Percentiles rank a stretch among this genome's conserved stretches.
Conservation (phyloP, 2,113 vertebrate genomes). For the Collichthys lucidus region DNA sequence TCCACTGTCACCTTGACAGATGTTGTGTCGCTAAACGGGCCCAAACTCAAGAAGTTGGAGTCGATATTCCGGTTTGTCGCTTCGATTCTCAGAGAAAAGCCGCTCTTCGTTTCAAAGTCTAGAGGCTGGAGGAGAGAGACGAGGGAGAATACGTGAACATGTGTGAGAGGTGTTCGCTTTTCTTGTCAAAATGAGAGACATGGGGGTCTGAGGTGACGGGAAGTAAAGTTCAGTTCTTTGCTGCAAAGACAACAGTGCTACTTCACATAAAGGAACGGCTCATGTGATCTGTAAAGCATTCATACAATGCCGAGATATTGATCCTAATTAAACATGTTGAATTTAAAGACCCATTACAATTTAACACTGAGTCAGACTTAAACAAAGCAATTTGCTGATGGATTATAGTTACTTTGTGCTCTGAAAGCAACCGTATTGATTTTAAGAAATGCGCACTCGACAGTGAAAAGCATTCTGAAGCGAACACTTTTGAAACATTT, state of each 20-base stretch:
- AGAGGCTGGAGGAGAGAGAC: constrained; percentile 85
- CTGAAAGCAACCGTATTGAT: constrained; percentile 65
- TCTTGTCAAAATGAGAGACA: constrained; percentile 13
- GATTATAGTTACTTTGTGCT: constrained; percentile 53
- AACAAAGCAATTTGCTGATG: constrained; percentile 48
- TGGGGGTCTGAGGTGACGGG: too few relatives aligned
- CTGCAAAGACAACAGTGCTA: not conserved
- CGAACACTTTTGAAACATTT: constrained; percentile 51
- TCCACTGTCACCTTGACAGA: constrained; percentile 92
- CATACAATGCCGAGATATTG: constrained; percentile 27
- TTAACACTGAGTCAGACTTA: constrained; percentile 45
- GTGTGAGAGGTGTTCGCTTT: constrained; percentile 5
- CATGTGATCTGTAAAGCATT: constrained; percentile 25
- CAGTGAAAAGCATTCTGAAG: constrained; percentile 46
- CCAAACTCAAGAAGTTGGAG: constrained; percentile 89
- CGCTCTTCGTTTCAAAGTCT: constrained; percentile 94
- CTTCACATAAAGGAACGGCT: not conserved
- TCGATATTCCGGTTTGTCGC: constrained; percentile 94
- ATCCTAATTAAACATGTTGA: constrained; percentile 50
- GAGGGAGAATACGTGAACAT: not conserved
- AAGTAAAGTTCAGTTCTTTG: not conserved
- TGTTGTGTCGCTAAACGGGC: constrained; percentile 91
- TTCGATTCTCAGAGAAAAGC: constrained; percentile 92
- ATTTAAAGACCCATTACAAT: constrained; percentile 46
- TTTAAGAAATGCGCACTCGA: constrained; percentile 30